phyloP scores from a whole-genome alignment of 2,888 invertebrate species.

The Hydraecia micacea region DNA sequence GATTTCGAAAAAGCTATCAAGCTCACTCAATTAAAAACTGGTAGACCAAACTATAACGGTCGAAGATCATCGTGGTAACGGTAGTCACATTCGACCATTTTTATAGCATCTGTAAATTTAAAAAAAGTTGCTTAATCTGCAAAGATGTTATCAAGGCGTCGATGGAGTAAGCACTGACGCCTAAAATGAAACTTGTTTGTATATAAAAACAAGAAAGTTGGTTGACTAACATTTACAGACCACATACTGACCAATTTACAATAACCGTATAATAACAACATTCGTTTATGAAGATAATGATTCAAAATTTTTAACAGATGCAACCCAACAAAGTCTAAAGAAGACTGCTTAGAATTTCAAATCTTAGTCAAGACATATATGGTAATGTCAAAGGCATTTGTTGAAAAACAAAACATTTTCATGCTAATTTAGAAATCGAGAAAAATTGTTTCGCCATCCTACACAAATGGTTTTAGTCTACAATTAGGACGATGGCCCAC shows the following conservation, averaged over 20 bases:
- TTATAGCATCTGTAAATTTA: slow-evolving; percentile 62
- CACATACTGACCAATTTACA: slow-evolving; percentile 62
- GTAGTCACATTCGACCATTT: slow-evolving; percentile 65
- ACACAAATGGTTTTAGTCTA: slow-evolving; percentile 12
- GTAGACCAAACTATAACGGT: slow-evolving; percentile 71
- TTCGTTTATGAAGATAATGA: slow-evolving; percentile 48
- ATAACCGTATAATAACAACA: slow-evolving; percentile 61
- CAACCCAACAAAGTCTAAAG: slow-evolving; percentile 26
- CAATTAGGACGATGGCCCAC: slow-evolving; percentile 14
- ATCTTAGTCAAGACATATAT: slow-evolving; percentile 16
- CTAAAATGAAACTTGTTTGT: slow-evolving; percentile 28
- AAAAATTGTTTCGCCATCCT: slow-evolving; percentile 12
- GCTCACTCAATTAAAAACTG: slow-evolving; percentile 72
- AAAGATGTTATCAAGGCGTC: slow-evolving; percentile 9
- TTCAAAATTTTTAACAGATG: slow-evolving; percentile 24
- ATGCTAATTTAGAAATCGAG: slow-evolving; percentile 33
- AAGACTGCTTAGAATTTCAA: slow-evolving; percentile 40
- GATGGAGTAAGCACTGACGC: slow-evolving; percentile 14
- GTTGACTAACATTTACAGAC: slow-evolving; percentile 53
- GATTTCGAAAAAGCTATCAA: slow-evolving; percentile 68
- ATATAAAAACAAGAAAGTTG: slow-evolving; percentile 55
- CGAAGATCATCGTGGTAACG: slow-evolving; percentile 66
- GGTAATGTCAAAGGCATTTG: slow-evolving; percentile 16
- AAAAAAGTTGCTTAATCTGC: slow-evolving; percentile 43
- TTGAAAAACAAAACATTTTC: slow-evolving; percentile 28